phyloP scores from a whole-genome alignment of 2,888 invertebrate species.

The Volucella zonaria region DNA sequence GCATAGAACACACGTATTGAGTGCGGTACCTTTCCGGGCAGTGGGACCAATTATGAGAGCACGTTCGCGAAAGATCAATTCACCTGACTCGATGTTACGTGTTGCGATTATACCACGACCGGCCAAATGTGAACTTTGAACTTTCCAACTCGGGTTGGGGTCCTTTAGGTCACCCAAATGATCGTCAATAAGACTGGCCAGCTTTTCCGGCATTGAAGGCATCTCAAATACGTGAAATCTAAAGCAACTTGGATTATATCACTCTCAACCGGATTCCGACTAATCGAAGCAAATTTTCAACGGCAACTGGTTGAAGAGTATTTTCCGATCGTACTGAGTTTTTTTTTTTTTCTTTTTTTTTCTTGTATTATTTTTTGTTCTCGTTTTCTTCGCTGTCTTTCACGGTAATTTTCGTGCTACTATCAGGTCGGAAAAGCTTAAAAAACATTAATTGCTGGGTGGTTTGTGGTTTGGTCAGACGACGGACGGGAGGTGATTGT shows the following conservation, averaged over 20 bases:
- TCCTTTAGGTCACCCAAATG: constrained; percentile 78
- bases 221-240: constrained; percentile 19
- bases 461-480: constrained; percentile 2
- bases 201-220: constrained; percentile 47
- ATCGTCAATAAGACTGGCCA: constrained; percentile 77
- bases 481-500: background rate
- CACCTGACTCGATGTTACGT: constrained; percentile 86
- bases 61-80: constrained; percentile 88
- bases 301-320: constrained; percentile 56
- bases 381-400: constrained; percentile 12
- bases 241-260: background rate
- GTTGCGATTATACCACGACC: constrained; percentile 89
- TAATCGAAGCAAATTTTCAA: constrained; percentile 55
- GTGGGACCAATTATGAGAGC: constrained; percentile 89
- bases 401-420: constrained; percentile 31
- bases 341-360: constrained; percentile 26
- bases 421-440: constrained; percentile 57
- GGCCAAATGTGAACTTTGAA: constrained; percentile 85
- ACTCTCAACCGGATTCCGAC: constrained; percentile 38
- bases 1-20: constrained; percentile 87
- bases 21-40: constrained; percentile 83
- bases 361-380: too few relatives aligned
- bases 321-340: constrained; percentile 21
- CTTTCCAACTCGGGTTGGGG: constrained; percentile 83
- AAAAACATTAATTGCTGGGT: constrained; percentile 55